Evolutionary conservation across 2,113 vertebrate genomes (phyloP), one percentile per base, ranked within the genome.

Genomic region (Eonycteris spelaea): DNA sequence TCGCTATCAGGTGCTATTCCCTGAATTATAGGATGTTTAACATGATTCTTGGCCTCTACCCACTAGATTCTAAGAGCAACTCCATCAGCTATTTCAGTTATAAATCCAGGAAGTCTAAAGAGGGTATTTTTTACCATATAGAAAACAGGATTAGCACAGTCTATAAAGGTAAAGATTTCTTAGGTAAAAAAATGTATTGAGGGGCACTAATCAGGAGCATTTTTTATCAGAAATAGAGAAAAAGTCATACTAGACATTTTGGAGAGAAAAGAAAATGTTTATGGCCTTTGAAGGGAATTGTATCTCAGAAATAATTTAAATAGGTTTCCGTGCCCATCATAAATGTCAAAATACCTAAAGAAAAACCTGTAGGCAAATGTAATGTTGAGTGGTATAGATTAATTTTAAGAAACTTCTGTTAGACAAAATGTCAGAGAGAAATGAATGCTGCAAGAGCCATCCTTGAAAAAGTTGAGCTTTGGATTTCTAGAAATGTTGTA

Each of bases 271-370:
- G 68, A 92, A 93, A 95, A 87, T 85, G 57, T 80, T 92, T 75
- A 75, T 90, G 63, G 22, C 71, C 45, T 95, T 93, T 63, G 65
- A 95, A 96, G 26, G 48, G 35, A 97, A 57, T 55, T 15, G 33
- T 85, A 92, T 51, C 35, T 67, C 40, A 86, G 75, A 94, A 94
- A 97, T 94, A 94, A 94, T 92, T 95, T 75, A 90, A 90, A 67
- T 61, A 86, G 65, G 53, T 91, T 93, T 75, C 45, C 45, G 19
- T 80, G n/a, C 40, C 90, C 35, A 24, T 67, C 45, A 61, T 87
- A 75, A 88, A 94, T 80, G 86, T 59, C n/a, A 96, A 96, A 96
- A 86, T 73, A 61, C 65, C 71, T 77, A 53, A 91, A 95, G 74
- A 93, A 96, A 96, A 87, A 40, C 80, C n/a, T 85, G 26, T 43